Evolutionary conservation across 2,888 invertebrate species (phyloP).

Genomic region (Scrobipalpa costella): DNA sequence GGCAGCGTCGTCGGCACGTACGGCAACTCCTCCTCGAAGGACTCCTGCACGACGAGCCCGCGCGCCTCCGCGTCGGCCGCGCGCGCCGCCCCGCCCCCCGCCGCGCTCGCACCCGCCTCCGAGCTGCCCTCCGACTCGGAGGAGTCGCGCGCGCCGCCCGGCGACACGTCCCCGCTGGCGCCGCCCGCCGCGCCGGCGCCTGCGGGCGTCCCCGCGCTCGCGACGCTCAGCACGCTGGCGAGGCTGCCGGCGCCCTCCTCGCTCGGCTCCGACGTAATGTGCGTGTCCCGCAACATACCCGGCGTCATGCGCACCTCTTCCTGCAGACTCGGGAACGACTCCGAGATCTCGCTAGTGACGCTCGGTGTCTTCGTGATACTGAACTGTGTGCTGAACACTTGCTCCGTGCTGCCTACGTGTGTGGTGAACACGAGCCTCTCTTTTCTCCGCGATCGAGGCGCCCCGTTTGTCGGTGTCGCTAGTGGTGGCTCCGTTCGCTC

Average conservation of each 20-base stretch:
- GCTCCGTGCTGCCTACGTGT: conserved; percentile 85
- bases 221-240: conserved; percentile 78
- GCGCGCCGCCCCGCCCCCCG: conserved; percentile 53
- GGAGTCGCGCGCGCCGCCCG: conserved; percentile 64
- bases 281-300: conserved; percentile 32
- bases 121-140: conserved; percentile 89
- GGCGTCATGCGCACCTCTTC: conserved; percentile 73
- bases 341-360: conserved; percentile 82
- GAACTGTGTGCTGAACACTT: conserved; percentile 84
- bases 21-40: conserved; percentile 92
- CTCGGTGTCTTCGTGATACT: conserved; percentile 84
- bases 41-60: conserved; percentile 88
- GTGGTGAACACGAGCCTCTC: conserved; percentile 84
- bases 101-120: conserved; percentile 82
- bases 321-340: conserved; percentile 64
- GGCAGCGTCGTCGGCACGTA: conserved; percentile 95
- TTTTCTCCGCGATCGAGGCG: conserved; percentile 42
- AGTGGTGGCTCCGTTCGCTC: conserved; percentile 16
- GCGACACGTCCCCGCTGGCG: conserved; percentile 39
- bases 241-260: conserved; percentile 43
- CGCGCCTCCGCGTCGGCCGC: conserved; percentile 85
- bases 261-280: conserved; percentile 31
- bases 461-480: conserved; percentile 26
- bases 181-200: conserved; percentile 41
- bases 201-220: conserved; percentile 60